Evolutionary conservation across 2,113 vertebrate species (phyloP).

Genomic region (Kobus ellipsiprymnus): DNA sequence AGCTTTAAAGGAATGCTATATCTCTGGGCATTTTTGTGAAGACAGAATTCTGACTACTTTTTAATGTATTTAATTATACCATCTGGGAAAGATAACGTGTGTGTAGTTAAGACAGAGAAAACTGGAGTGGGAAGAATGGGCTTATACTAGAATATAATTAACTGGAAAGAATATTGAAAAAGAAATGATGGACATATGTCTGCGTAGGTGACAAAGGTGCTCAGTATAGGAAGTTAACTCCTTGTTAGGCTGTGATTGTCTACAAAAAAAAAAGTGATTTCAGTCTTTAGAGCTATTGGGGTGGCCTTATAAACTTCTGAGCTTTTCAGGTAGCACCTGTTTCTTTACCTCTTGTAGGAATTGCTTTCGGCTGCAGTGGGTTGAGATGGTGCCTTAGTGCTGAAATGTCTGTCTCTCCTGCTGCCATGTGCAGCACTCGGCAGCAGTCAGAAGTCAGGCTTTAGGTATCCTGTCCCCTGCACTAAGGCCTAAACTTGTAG

Average conservation of each 20-base stretch:
- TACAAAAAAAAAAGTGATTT: conserved; percentile 12
- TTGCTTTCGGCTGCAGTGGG: not conserved
- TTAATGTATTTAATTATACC: conserved; percentile 59
- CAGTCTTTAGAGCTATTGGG: not conserved
- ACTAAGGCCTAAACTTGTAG: not conserved
- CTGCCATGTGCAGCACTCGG: not conserved
- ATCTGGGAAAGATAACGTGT: conserved; percentile 46
- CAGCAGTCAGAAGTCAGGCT: not conserved
- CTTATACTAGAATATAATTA: conserved; percentile 45
- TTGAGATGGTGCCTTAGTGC: not conserved
- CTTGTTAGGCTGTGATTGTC: not conserved
- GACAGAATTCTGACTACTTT: conserved; percentile 42
- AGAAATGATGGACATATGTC: not conserved
- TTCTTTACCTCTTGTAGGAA: not conserved
- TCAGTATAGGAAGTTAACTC: not conserved
- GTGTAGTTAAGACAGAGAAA: conserved; percentile 22
- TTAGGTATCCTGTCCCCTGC: not conserved
- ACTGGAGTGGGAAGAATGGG: conserved; percentile 29
- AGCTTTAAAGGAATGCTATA: conserved; percentile 33
- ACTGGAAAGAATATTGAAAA: conserved; percentile 32
- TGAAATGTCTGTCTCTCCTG: not conserved
- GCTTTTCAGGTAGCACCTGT: not conserved
- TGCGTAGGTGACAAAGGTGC: not conserved
- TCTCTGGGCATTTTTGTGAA: conserved; percentile 57
- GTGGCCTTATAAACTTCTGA: not conserved